Conservation (phyloP, 2,797 vertebrate genomes). For the Florisuga fusca region DNA sequence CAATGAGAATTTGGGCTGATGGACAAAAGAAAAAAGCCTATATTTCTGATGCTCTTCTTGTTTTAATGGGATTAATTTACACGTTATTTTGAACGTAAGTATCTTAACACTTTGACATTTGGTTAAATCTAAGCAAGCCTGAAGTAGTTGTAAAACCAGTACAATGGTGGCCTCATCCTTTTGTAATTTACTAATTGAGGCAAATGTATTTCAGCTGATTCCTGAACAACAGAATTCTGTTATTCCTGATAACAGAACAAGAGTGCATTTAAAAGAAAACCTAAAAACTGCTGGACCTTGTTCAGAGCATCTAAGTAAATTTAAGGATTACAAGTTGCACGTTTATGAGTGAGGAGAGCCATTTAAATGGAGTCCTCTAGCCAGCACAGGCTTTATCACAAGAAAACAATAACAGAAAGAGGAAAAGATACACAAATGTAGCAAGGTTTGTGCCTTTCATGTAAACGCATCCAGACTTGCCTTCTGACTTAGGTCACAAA, state of each 20-base stretch:
- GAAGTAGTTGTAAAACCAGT: not conserved
- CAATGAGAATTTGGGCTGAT: not conserved
- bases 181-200: slow-evolving; percentile 1
- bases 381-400: not conserved
- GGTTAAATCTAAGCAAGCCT: slow-evolving; percentile 19
- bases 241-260: not conserved
- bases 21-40: not conserved
- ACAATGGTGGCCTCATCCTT: slow-evolving; percentile 40
- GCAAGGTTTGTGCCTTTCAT: not conserved
- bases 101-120: not conserved
- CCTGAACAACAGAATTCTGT: too few relatives aligned
- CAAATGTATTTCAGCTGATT: slow-evolving; percentile 2
- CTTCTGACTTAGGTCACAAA: not conserved
- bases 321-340: slow-evolving; percentile 7
- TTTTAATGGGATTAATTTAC: not conserved
- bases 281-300: not conserved
- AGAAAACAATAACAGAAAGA: not conserved
- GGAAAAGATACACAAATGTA: not conserved
- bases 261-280: not conserved
- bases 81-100: not conserved
- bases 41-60: not conserved
- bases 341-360: not conserved
- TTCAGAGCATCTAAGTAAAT: slow-evolving; percentile 21
- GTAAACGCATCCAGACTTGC: not conserved
- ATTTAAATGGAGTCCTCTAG: slow-evolving; percentile 32